phyloP scores from a whole-genome alignment of 1,140 invertebrate species.

The Brachionus koreanus region DNA sequence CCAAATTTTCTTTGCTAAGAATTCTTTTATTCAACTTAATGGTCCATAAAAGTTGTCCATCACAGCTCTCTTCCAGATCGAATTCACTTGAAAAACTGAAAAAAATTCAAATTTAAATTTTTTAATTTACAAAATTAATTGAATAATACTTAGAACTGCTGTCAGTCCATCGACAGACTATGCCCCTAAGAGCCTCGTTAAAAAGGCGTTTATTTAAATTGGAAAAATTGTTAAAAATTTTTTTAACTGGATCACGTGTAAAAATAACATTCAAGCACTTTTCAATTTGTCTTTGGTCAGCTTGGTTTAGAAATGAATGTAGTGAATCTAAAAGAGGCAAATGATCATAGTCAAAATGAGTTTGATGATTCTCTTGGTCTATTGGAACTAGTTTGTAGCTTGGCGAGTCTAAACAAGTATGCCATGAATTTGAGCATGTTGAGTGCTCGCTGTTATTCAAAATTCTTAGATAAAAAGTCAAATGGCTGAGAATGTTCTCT shows the following conservation, averaged over 20 bases:
- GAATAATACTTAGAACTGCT: neutral
- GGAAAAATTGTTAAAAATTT: neutral
- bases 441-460: neutral
- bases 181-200: neutral
- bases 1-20: neutral
- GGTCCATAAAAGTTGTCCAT: neutral
- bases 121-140: neutral
- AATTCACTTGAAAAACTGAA: neutral
- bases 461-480: neutral
- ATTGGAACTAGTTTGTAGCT: neutral
- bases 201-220: slow-evolving; percentile 23
- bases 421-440: neutral
- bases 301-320: neutral
- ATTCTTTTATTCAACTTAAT: neutral
- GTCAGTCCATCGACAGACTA: neutral
- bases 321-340: neutral
- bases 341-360: neutral
- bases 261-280: neutral
- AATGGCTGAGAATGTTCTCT: neutral
- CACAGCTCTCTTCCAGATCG: neutral
- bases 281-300: neutral
- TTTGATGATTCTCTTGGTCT: neutral
- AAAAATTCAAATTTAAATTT: neutral
- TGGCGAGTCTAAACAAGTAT: neutral
- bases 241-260: slow-evolving; percentile 3